Base-by-base conservation (phyloP, 2,113 vertebrate genomes). In the Tringa solitaria region DNA sequence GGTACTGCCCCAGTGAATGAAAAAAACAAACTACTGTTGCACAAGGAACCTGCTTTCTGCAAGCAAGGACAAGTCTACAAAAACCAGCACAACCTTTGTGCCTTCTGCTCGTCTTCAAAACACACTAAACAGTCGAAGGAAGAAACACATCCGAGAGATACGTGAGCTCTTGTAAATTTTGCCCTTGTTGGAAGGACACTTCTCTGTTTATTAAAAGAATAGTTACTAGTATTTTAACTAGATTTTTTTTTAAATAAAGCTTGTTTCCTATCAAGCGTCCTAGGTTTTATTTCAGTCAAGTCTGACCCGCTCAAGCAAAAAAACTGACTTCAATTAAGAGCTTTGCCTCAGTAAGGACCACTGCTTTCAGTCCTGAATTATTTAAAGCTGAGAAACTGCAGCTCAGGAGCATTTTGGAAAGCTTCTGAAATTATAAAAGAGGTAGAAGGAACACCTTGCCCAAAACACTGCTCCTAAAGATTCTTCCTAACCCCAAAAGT, bases 141-240 rank as follows among this genome's bases (percentile, higher is more conserved):
- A 64, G 43, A 84, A 59, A 89, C 20, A 83, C 76, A 82, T 84
- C 54, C 23, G 8, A 77, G 53, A 9, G 12, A 77, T 90, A 79
- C 33, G 14, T 41, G 28, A 95, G 69, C 75, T 87, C 41, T 8
- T 67, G 89, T 83, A 46, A n/a, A n/a, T 81, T 87, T 92, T 95
- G 89, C 72, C 76, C 85, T 95, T 87, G 81, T 73, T 94, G 86
- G 73, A 96, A 96, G 86, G 63, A 85, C 28, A 87, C 85, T 53
- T 43, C 18, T 45, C 63, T 78, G 54, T 73, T 89, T 77, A 86
- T 53, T 57, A 77, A 35, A 95, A 88, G 63, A 93, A 88, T 16
- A 93, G 89, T 88, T 93, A 79, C 73, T 81, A 63, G 56, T 84
- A 92, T 95, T 97, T 94, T 92, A 78, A 87, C 94, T 92, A 93